Conservation (phyloP, 1,140 invertebrate genomes). For the Drosophila saltans region DNA sequence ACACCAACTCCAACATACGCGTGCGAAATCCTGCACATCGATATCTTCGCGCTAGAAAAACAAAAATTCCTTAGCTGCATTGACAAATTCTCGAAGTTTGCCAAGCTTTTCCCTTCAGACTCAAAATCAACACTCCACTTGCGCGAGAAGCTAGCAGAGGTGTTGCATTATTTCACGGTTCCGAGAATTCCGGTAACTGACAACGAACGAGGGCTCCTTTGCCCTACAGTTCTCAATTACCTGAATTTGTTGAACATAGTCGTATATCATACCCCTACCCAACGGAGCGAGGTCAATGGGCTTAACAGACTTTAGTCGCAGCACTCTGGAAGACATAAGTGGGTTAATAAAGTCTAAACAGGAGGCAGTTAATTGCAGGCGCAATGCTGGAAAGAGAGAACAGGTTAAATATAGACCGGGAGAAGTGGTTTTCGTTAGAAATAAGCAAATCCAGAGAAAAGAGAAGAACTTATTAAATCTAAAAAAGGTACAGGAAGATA, state of each 20-base stretch:
- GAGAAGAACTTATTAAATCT: not conserved
- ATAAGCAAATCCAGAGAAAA: conserved; percentile 1
- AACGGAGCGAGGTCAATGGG: conserved; percentile 13
- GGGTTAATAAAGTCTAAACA: no score
- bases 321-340: no score
- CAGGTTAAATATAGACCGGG: not conserved
- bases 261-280: conserved; percentile 1
- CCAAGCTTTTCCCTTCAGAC: no score
- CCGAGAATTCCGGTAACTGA: conserved; percentile 4
- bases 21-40: no score
- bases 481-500: not conserved
- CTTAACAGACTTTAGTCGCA: no score
- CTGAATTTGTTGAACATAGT: not conserved
- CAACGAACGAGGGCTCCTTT: conserved; percentile 11
- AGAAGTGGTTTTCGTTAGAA: not conserved
- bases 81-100: no score
- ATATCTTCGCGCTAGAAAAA: no score
- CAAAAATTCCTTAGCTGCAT: no score
- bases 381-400: not conserved
- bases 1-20: no score
- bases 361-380: not conserved
- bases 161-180: no score
- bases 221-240: conserved; percentile 18
- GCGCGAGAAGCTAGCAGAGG: no score
- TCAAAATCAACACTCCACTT: no score